These are phyloP conservation scores for Hesperia comma DNA, from an alignment of 2,888 invertebrate species.

Conservation along the genomic window DNA sequence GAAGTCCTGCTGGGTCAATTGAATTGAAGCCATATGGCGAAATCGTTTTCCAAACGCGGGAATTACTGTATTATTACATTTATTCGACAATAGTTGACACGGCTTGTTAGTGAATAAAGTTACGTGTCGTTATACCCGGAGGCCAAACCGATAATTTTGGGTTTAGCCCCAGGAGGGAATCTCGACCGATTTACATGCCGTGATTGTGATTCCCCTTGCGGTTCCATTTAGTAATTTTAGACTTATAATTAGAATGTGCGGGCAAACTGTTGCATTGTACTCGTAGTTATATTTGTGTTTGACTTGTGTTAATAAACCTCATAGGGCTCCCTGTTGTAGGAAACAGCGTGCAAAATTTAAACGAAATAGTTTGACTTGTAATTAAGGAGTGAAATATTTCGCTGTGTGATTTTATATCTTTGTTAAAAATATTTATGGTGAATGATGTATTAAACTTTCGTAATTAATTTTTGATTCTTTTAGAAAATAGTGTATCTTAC, in stretches of 20 bases:
- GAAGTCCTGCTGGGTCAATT: slow-evolving; percentile 48
- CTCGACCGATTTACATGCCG: slow-evolving; percentile 66
- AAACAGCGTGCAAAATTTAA: too few species aligned
- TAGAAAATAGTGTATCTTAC: too few species aligned
- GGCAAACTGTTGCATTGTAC: slow-evolving; percentile 34
- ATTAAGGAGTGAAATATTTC: too few species aligned
- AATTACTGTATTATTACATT: slow-evolving; percentile 49
- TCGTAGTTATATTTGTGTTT: slow-evolving; percentile 7
- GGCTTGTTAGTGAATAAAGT: slow-evolving; percentile 77
- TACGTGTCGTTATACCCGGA: slow-evolving; percentile 69
- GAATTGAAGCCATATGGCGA: slow-evolving; percentile 57
- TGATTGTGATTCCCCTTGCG: slow-evolving; percentile 55
- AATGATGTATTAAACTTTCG: too few species aligned
- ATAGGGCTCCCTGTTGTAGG: neutral
- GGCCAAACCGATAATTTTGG: slow-evolving; percentile 78
- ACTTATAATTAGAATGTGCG: slow-evolving; percentile 57
- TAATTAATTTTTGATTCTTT: too few species aligned
- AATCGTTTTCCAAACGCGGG: slow-evolving; percentile 53
- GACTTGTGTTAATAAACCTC: slow-evolving; percentile 10
- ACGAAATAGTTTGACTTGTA: too few species aligned
- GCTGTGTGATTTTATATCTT: too few species aligned
- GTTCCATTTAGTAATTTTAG: slow-evolving; percentile 58
- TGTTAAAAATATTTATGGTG: too few species aligned
- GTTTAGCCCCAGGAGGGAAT: slow-evolving; percentile 62
- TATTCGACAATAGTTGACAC: slow-evolving; percentile 65